Evolutionary conservation across 2,113 vertebrate genomes (phyloP), one percentile per base, ranked within the genome.

Genomic region (Vireo altiloquus): DNA sequence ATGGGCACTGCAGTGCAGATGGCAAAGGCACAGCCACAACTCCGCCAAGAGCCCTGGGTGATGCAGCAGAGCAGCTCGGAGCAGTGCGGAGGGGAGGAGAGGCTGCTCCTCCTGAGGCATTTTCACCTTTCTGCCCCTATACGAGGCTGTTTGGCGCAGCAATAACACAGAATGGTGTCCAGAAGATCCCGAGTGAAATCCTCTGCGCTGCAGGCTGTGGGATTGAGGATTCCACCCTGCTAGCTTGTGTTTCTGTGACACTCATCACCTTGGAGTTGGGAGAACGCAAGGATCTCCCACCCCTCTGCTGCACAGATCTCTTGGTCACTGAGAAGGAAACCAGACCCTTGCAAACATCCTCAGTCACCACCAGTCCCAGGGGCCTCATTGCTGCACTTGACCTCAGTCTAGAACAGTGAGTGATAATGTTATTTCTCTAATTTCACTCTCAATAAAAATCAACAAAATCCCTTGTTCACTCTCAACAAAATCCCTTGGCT

Each of bases 1-100:
- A 97, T 95, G 92, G 96, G 96, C 87, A 92, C 94, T 96, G 95
- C 97, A 97, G 94, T 95, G 95, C 95, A 95, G 94, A 96, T 94
- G 94, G 93, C 94, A 95, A 39, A 70, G 70, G 90, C 95, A 54
- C 22, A 90, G 91, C 6, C 92, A 90, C 92, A 82, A 44, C 82
- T 81, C 85, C 0, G 7, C 82, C 94, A 81, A 2, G 17, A 60
- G 91, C 89, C 69, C 93, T 53, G 79, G 39, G 3, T 46, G 46
- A 60, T 22, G 87, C 66, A 70, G 61, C 81, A 75, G 40, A 86
- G 77, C 72, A 8, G 70, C 84, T 66, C 44, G 1, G 14, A 61
- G 59, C 4, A 47, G n/a, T 6, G 15, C 74, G 85, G 56, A 78
- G 39, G 63, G 52, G 59, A 31, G 10, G 40, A 53, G 74, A 74